Base-by-base conservation (phyloP, 2,888 invertebrate species). In the Eurytoma californica region DNA sequence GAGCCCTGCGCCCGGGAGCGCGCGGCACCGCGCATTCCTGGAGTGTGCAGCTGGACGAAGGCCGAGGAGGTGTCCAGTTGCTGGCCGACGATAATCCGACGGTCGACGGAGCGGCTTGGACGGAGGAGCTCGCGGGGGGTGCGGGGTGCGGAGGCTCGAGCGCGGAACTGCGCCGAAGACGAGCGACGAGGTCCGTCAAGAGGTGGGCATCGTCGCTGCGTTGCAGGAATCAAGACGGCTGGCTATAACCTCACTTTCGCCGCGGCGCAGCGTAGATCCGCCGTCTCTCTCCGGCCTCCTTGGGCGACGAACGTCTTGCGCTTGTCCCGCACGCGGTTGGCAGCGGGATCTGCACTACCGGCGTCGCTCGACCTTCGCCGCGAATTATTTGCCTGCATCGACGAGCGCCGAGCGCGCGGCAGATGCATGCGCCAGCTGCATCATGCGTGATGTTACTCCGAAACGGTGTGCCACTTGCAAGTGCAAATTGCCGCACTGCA, bases 311-410 rank as follows among this genome's bases (percentile, higher is more conserved):
- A 24, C 3, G 18, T 58, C 18, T 9, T 5, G 55, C 18, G 7
- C n/a, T n/a, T 12, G 20, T 58, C 7, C 58, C 24, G 24, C 20
- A 3, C 13, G 20, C 58, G 13, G 20, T 3, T 58, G 58, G 30
- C 70, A 70, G 24, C 24, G 77, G 18, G 55, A 77, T 55, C 77
- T 77, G 63, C 65, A 58, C 28, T 77, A 77, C 58, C 70, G 65
- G 63, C 65, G 58, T 51, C n/a, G 58, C 30, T 39, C 39, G 77
- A 77, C 65, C 70, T 77, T 69, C 53, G 12, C 49, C n/a, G 61
- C 61, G 61, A 61, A 61, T 61, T 61, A 30, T n/a, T n/a, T 53
- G 14, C 53, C 16, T 14, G 53, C n/a, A 53, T 53, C 14, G 53
- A n/a, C 16, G 14, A 16, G 53, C 14, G 14, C 14, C n/a, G 16